Evolutionary conservation across 1,140 invertebrate species (phyloP), one percentile per base, ranked within the genome.

Genomic region (Drosophila aff.): DNA sequence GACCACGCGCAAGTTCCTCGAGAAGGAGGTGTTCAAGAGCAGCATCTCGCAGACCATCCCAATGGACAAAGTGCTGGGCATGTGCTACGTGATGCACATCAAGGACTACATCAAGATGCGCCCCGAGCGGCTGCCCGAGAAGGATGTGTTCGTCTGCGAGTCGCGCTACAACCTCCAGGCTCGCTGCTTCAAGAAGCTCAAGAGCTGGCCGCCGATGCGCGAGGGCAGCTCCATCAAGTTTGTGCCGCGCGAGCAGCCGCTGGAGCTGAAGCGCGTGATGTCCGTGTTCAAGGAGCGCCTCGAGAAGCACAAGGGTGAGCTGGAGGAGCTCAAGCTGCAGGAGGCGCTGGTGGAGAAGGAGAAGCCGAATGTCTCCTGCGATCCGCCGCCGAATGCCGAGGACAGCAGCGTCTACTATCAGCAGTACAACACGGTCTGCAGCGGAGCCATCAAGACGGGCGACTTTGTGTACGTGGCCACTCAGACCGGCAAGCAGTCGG

Each of bases 81-180:
- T 96, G 75, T 99, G 98, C 93, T 98, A 96, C 92, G 98, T 99
- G 16, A 96, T 99, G 94, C 97, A 96, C 91, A 97, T 99, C 2
- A 98, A 98, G 84, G 98, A 99, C 91, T 99, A 99, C 93, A 98
- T 99, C 87, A 97, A 97, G 83, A 96, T 96, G 90, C 95, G 95
- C 76, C 98, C 98, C 1, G 96, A 98, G 94, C 96, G 95, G 16
- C 97, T 98, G 92, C 94, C 96, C 2, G 98, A 99, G 66, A 98
- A 98, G 92, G 98, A 99, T 93, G 96, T 99, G 1, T 99, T 97
- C 92, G 98, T 99, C 0, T 99, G 99, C 92, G 99, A 99, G 93
- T 98, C 97, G 16, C 95, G 98, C 13, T 99, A 99, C 93, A 97
- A 96, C 69, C 96, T 96, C 1, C 96, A 96, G 84, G 95, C 95